Conservation (phyloP, 2,888 invertebrate genomes). For the Drosophila birchii region DNA sequence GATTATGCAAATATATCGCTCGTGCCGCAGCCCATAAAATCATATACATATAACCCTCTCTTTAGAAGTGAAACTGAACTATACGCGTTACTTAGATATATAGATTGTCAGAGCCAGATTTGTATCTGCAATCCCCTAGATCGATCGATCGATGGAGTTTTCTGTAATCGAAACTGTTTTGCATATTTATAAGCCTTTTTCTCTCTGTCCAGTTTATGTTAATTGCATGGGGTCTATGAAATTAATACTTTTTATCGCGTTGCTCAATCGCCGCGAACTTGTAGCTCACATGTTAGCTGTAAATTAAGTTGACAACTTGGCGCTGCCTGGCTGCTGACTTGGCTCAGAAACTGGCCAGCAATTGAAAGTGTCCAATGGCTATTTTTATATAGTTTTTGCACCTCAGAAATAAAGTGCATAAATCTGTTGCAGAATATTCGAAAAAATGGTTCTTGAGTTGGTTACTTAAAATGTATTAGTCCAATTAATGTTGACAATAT, state of each 20-base stretch:
- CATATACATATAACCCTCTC: constrained; percentile 23
- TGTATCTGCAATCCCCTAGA: constrained; percentile 21
- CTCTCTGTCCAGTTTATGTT: constrained; percentile 68
- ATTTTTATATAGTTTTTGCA: background rate
- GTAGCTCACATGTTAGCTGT: constrained; percentile 79
- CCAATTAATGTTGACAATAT: constrained; percentile 12
- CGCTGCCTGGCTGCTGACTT: constrained; percentile 73
- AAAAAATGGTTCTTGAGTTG: background rate
- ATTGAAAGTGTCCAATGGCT: constrained; percentile 28
- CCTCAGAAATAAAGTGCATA: constrained; percentile 1
- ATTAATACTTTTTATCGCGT: constrained; percentile 78
- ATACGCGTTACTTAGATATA: constrained; percentile 49
- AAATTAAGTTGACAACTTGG: constrained; percentile 79
- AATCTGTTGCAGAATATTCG: background rate
- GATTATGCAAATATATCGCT: constrained; percentile 69
- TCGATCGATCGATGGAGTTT: constrained; percentile 36
- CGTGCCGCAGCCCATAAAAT: constrained; percentile 48
- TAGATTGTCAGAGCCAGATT: constrained; percentile 32
- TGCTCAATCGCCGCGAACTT: constrained; percentile 78
- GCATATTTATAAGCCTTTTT: constrained; percentile 70
- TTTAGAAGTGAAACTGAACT: constrained; percentile 39
- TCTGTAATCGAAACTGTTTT: constrained; percentile 73
- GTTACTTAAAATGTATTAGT: constrained; percentile 3
- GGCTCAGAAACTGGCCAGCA: constrained; percentile 32
- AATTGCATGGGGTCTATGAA: constrained; percentile 74